Evolutionary conservation across 2,888 invertebrate species (phyloP).

Genomic region (Hofmannophila pseudospretella): DNA sequence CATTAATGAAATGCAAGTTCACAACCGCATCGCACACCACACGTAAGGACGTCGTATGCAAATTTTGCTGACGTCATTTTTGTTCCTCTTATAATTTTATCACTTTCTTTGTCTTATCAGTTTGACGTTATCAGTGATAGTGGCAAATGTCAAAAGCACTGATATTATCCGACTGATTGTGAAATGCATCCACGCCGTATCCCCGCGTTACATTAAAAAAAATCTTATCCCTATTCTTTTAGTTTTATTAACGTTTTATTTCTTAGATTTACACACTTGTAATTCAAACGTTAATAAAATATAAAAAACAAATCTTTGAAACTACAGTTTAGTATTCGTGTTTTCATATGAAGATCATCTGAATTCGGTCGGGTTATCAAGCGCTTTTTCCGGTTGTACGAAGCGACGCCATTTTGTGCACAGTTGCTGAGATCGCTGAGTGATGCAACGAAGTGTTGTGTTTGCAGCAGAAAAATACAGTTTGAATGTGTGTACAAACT

Average conservation of each 20-base stretch:
- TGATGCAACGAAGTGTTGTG: constrained; percentile 54
- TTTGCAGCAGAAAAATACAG: constrained; percentile 25
- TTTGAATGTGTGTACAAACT: constrained; percentile 3
- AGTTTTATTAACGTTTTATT: no score
- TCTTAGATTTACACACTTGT: no score
- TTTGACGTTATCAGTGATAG: constrained; percentile 18
- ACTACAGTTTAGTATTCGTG: no score
- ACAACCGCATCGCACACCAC: neutral
- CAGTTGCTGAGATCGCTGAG: constrained; percentile 44
- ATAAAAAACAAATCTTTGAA: no score
- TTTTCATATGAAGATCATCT: no score
- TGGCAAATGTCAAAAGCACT: constrained; percentile 32
- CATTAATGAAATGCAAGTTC: neutral
- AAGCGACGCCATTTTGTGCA: constrained; percentile 71
- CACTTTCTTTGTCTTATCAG: no score
- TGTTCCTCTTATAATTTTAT: constrained; percentile 2
- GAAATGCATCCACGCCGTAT: constrained; percentile 6
- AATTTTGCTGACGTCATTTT: constrained; percentile 12
- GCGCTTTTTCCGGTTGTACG: constrained; percentile 58
- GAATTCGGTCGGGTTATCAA: constrained; percentile 52
- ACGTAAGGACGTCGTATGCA: constrained; percentile 13
- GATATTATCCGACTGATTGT: constrained; percentile 23
- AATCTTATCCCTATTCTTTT: no score
- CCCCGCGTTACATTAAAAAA: no score
- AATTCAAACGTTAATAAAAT: no score